Base-by-base conservation (phyloP, 1,140 invertebrate species). In the Anastatus disparis region DNA sequence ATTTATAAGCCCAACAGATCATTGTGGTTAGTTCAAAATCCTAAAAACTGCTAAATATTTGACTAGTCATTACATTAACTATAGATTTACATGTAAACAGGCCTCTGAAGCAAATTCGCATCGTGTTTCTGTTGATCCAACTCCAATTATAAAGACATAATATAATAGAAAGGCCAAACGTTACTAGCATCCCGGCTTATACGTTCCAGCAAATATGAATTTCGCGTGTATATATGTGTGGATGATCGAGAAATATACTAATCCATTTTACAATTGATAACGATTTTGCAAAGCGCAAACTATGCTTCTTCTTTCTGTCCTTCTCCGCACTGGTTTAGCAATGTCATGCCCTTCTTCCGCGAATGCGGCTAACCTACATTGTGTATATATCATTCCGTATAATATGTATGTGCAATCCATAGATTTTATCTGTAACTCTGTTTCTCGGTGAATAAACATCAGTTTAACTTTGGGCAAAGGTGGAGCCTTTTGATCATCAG, bases 221-320 rank as follows among this genome's bases (percentile, higher is more conserved):
- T 3, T 31, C 29, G 13, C 61, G 38, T 2, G n/a, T n/a, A n/a
- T n/a, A n/a, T n/a, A n/a, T 15, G 46, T 26, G 17, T 31, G 7
- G n/a, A n/a, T n/a, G n/a, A 46, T 17, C 24, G n/a, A 52, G 35
- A 52, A 55, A n/a, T n/a, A 65, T 65, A 65, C 42, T 24, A 56
- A 66, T 56, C 42, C 48, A 67, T 46, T 67, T 58, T 46, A 58
- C 40, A 56, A 58, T 58, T 48, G 53, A n/a, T n/a, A n/a, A n/a
- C n/a, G n/a, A n/a, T n/a, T n/a, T n/a, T n/a, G n/a, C n/a, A n/a
- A n/a, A n/a, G n/a, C n/a, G n/a, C n/a, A n/a, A n/a, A n/a, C n/a
- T n/a, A n/a, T 7, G 48, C 12, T 52, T 4, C 9, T 1, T n/a
- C 10, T 27, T 26, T 52, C 22, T 6, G 10, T 15, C 17, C 27